Percentiles rank a stretch among this genome's conserved stretches.
phyloP scores from a whole-genome alignment of 1,140 invertebrate species.

The Argopecten irradians region DNA sequence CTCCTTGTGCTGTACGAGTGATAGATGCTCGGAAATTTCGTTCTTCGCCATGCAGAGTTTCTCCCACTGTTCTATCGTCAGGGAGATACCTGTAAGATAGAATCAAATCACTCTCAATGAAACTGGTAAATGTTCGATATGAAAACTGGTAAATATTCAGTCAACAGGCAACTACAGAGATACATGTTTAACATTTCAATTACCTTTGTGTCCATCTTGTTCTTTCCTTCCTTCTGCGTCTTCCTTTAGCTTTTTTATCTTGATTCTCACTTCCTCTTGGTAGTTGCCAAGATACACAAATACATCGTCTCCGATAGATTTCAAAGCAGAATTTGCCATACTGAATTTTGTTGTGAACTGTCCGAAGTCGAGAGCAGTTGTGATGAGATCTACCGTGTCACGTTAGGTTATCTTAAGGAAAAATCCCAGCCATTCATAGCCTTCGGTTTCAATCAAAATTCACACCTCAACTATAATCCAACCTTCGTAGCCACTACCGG shows the following conservation, averaged over 20 bases:
- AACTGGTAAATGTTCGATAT: not conserved
- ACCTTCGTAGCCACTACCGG: not conserved
- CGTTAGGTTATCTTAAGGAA: not conserved
- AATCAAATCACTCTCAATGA: not conserved
- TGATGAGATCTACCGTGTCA: not conserved
- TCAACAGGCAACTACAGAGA: not conserved
- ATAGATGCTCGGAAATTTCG: not conserved
- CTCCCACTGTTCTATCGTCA: not conserved
- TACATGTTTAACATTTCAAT: not conserved
- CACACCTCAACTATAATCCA: not conserved
- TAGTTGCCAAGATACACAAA: not conserved
- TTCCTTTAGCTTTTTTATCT: not conserved
- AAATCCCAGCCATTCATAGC: not conserved
- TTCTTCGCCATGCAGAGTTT: not conserved
- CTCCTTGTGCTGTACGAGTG: not conserved
- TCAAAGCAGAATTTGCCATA: not conserved
- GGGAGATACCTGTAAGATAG: not conserved
- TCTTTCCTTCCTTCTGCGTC: not conserved
- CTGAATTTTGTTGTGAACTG: not conserved
- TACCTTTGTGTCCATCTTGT: not conserved
- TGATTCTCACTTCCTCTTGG: not conserved
- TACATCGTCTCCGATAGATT: not conserved
- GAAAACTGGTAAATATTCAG: no score
- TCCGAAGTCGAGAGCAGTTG: not conserved
- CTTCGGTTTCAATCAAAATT: not conserved